A percentile compares a stretch with the other conserved stretches of the same genome.
Conservation (phyloP, 1,140 invertebrate species). For the Littorina saxatilis region DNA sequence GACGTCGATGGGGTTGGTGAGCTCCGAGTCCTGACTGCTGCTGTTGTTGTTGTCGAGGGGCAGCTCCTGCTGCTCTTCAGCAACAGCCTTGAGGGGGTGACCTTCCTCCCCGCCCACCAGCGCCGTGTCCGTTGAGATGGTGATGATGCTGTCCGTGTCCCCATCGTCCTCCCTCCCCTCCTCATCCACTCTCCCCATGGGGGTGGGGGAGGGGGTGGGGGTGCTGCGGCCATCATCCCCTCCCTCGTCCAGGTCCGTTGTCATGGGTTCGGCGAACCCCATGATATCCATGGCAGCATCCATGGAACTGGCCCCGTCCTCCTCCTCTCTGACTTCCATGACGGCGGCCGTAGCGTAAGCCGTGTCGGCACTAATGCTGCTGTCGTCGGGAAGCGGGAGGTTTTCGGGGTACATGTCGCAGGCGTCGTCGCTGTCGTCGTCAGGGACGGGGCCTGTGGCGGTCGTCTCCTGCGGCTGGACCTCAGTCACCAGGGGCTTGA, state of each 20-base stretch:
- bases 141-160: neutral
- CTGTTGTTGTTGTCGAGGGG: constrained; percentile 24
- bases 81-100: neutral
- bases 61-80: neutral
- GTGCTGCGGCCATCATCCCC: neutral
- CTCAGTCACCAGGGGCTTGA: neutral
- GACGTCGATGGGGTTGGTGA: constrained; percentile 30
- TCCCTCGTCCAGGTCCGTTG: constrained; percentile 22
- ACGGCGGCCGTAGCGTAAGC: neutral
- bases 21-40: constrained; percentile 27
- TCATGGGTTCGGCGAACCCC: neutral
- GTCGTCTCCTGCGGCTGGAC: constrained; percentile 13
- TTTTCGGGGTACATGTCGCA: constrained; percentile 26
- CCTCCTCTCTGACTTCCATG: neutral
- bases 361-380: constrained; percentile 1
- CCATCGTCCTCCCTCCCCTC: neutral
- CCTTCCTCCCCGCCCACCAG: neutral
- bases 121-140: neutral
- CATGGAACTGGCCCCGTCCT: neutral
- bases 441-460: neutral
- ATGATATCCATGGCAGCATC: neutral
- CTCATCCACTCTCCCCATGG: neutral
- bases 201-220: constrained; percentile 12
- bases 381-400: constrained; percentile 30
- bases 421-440: constrained; percentile 35